phyloP scores from a whole-genome alignment of 2,888 invertebrate species.

The Leucoma salicis region DNA sequence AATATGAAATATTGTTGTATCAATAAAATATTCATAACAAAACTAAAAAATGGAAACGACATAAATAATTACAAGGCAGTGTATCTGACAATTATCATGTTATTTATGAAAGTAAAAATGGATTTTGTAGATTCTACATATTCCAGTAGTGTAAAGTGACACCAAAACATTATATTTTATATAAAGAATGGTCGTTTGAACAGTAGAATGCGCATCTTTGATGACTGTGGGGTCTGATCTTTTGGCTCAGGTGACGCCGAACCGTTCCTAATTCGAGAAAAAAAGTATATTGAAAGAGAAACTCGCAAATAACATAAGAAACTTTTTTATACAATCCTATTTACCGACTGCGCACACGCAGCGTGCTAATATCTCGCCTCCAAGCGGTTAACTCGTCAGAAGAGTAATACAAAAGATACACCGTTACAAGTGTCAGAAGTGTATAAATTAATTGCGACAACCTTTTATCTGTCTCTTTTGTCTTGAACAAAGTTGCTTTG shows the following conservation, averaged over 20 bases:
- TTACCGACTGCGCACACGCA: constrained; percentile 57
- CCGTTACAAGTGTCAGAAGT: constrained; percentile 77
- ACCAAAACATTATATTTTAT: constrained; percentile 66
- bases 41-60: too few relatives aligned
- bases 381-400: constrained; percentile 55
- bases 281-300: constrained; percentile 54
- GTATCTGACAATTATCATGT: too few relatives aligned
- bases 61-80: too few relatives aligned
- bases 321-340: constrained; percentile 45
- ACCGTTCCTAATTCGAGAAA: constrained; percentile 73
- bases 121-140: too few relatives aligned
- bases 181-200: constrained; percentile 60
- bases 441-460: constrained; percentile 76
- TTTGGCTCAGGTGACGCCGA: constrained; percentile 73
- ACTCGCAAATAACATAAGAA: constrained; percentile 51
- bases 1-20: too few relatives aligned
- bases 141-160: constrained; percentile 63
- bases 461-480: constrained; percentile 73
- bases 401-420: constrained; percentile 58
- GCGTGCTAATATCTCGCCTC: constrained; percentile 69
- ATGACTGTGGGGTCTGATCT: constrained; percentile 61
- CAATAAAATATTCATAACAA: too few relatives aligned
- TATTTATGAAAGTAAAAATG: too few relatives aligned
- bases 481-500: constrained; percentile 73
- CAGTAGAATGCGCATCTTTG: constrained; percentile 70